Percentiles rank a stretch among this genome's conserved stretches.
Evolutionary conservation across 2,888 invertebrate genomes (phyloP).

Genomic region (Hemistola chrysoprasaria): DNA sequence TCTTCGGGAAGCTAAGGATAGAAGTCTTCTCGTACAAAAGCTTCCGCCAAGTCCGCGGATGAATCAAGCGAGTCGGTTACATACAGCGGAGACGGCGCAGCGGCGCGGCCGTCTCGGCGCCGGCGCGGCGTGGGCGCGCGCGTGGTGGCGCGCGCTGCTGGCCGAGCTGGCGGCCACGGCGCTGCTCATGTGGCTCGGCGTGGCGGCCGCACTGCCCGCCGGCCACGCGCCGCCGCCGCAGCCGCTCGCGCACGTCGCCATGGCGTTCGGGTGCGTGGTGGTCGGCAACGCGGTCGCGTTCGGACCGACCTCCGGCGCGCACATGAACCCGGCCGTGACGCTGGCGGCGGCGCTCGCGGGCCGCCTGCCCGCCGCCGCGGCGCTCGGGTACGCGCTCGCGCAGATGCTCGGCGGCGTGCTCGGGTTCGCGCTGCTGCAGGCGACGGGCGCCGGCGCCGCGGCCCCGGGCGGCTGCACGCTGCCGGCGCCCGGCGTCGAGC

Average conservation of each 20-base stretch:
- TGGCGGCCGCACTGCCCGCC: conserved; percentile 37
- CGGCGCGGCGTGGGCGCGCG: too few relatives aligned
- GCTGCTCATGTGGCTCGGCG: conserved; percentile 64
- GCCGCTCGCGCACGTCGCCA: conserved; percentile 57
- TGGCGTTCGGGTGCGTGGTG: conserved; percentile 65
- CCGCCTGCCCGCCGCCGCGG: conserved; percentile 56
- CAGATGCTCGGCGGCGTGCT: conserved; percentile 54
- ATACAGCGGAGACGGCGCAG: too few relatives aligned
- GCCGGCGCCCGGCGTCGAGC: conserved; percentile 13
- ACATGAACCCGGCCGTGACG: conserved; percentile 90
- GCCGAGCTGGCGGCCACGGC: conserved; percentile 62
- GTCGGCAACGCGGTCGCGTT: conserved; percentile 65
- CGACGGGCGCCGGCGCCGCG: conserved; percentile 33
- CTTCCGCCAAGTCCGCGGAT: too few relatives aligned
- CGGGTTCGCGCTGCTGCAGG: conserved; percentile 54
- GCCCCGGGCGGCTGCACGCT: conserved; percentile 19
- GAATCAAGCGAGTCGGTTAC: too few relatives aligned
- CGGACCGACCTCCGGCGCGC: conserved; percentile 89
- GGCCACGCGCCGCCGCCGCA: conserved; percentile 27
- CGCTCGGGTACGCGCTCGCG: conserved; percentile 49
- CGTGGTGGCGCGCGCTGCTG: conserved; percentile 64
- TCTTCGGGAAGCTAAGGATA: too few relatives aligned
- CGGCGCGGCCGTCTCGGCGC: too few relatives aligned
- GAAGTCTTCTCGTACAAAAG: too few relatives aligned
- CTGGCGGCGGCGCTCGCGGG: conserved; percentile 83